Conservation (phyloP, 2,888 invertebrate species). For the Digitonthophagus gazella region DNA sequence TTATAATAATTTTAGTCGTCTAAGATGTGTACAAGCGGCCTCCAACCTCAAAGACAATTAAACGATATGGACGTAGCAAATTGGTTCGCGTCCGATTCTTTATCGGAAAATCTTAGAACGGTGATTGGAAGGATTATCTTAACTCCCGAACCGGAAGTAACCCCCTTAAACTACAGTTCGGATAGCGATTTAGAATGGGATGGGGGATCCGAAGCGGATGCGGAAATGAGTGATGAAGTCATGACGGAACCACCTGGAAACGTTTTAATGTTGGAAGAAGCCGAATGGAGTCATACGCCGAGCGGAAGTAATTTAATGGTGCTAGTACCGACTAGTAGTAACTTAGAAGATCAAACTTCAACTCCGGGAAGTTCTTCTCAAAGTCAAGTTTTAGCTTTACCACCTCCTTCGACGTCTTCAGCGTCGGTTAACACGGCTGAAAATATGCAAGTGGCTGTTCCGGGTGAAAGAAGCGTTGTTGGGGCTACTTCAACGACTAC, state of each 20-base stretch:
- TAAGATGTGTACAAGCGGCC: constrained; percentile 52
- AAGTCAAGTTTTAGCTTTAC: constrained; percentile 33
- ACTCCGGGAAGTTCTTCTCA: constrained; percentile 27
- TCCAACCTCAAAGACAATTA: constrained; percentile 45
- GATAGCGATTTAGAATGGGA: constrained; percentile 79
- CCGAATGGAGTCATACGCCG: constrained; percentile 33
- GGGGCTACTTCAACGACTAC: constrained; percentile 27
- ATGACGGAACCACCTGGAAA: constrained; percentile 43
- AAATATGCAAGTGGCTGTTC: constrained; percentile 39
- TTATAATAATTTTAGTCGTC: constrained; percentile 43
- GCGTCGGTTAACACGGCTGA: constrained; percentile 25
- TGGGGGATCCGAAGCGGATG: constrained; percentile 60
- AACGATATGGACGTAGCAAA: constrained; percentile 59
- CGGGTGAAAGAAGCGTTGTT: constrained; percentile 26
- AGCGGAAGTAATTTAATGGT: constrained; percentile 30
- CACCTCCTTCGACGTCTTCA: constrained; percentile 37
- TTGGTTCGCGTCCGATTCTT: constrained; percentile 72
- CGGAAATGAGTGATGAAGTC: constrained; percentile 53
- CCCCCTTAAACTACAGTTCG: constrained; percentile 61
- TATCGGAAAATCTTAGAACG: constrained; percentile 74
- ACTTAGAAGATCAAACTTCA: constrained; percentile 28
- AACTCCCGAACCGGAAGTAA: constrained; percentile 58
- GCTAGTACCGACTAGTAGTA: constrained; percentile 30
- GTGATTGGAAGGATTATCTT: constrained; percentile 64
- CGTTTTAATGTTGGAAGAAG: constrained; percentile 49